Conservation (phyloP, 1,140 invertebrate genomes). For the Halesus radiatus region DNA sequence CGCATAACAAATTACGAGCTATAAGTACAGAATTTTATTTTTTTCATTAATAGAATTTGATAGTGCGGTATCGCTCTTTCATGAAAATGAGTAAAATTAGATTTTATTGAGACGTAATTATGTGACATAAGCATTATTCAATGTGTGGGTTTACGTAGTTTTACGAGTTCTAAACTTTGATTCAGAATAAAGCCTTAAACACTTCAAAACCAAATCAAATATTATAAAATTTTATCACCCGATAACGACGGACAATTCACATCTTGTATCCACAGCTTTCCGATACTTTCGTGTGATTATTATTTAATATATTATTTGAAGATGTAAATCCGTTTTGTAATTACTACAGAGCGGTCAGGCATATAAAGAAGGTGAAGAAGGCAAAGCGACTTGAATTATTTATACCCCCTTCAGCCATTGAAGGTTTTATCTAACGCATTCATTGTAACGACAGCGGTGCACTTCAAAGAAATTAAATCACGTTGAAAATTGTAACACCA, state of each 20-base stretch:
- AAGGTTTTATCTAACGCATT: constrained; percentile 31
- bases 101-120: too few relatives aligned
- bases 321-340: constrained; percentile 8
- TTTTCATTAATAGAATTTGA: too few relatives aligned
- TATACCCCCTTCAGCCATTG: constrained; percentile 25
- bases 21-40: too few relatives aligned
- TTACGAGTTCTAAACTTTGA: background rate
- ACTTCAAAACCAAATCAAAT: background rate
- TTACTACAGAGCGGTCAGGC: background rate
- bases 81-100: too few relatives aligned
- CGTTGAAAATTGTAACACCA: background rate
- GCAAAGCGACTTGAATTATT: constrained; percentile 2
- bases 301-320: constrained; percentile 8
- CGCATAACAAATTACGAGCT: too few relatives aligned
- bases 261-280: background rate
- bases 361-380: constrained; percentile 6
- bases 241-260: background rate
- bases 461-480: constrained; percentile 17
- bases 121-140: too few relatives aligned
- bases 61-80: too few relatives aligned
- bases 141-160: background rate
- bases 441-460: constrained; percentile 7
- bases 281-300: constrained; percentile 8
- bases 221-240: background rate
- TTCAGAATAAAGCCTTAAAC: background rate